Base-by-base conservation (phyloP, 2,888 invertebrate genomes). In the Limnephilus auricula region DNA sequence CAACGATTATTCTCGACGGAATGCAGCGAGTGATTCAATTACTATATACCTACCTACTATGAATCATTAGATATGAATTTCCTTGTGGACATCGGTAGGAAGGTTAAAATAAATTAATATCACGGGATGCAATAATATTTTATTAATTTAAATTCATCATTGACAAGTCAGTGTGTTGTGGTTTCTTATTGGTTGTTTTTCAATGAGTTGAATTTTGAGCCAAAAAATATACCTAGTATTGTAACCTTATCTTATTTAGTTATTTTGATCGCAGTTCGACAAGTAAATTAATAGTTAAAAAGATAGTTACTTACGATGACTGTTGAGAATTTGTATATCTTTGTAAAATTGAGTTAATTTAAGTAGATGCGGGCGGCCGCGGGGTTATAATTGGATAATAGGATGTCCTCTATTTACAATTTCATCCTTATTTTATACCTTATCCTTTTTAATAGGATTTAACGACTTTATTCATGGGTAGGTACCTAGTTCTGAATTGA, bases 291-390 rank as follows among this genome's bases (percentile, higher is more conserved):
- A 82, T 82, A 82, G 82, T 82, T 82, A 82, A 82, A 50, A 40
- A 40, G 40, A 2, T 40, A 12, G 40, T 40, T 1, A 40, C 40
- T 40, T 50, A 32, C 84, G 18, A 50, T 37, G 78, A 82, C 50
- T 25, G n/a, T 90, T 25, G 37, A 88, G 87, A 88, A 88, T 78
- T 88, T 85, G 37, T 79, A 79, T 88, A 88, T 88, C 87, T 88
- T 78, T 78, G 79, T 88, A 88, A 88, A 88, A 78, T 88, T 88
- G 78, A 88, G 87, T 88, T 88, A 79, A 88, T 88, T 88, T 34
- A 50, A 34, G 34, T 88, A 10, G 78, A 88, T 88, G 87, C 87
- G 87, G 87, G 87, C 78, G 87, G 78, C 30, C 4, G 34, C 31
- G 34, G 30, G 34, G 40, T 86, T 34, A 13, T 88, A 88, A 88